Evolutionary conservation across 2,888 invertebrate genomes (phyloP), one percentile per base, ranked within the genome.

Genomic region (Julus scandinavius): DNA sequence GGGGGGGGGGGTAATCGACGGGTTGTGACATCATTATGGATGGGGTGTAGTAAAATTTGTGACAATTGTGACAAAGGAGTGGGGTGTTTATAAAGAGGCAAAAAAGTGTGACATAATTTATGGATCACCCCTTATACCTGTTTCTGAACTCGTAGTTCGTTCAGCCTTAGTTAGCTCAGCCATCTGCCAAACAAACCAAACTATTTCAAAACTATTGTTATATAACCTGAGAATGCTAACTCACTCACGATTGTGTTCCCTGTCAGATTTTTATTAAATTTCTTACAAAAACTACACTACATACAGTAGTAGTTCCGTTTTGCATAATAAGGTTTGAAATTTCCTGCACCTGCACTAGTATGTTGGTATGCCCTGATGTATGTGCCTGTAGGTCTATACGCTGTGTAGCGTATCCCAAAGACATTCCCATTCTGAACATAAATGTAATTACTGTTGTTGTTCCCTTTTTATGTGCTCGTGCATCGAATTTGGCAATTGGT

Each of bases 401-500:
- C 54, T 13, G 15, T 15, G 54, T 54, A 17, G 54, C 54, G 54
- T 54, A 15, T 54, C 54, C 17, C 15, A 15, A 54, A 11, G 6
- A 20, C 20, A 63, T 63, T 63, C 63, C 1, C 63, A 63, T 63
- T 63, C 20, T 20, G 63, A 63, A 63, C 9, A 49, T 4, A 63
- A 63, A 63, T 63, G 63, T 63, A n/a, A 20, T 20, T 63, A 20
- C 20, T 63, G 20, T 20, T 63, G 63, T 63, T 20, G 6, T 63
- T 29, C 29, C 29, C 45, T 45, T 45, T 45, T 45, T 20, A n/a
- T 63, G 63, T 63, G 63, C 63, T n/a, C 63, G 63, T 63, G 63
- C 63, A 63, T 63, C 63, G 20, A 20, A 63, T 63, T 63, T 63
- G 63, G 63, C 63, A 63, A 63, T 63, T 63, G 63, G 63, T 63